Evolutionary conservation across 2,113 vertebrate genomes (phyloP).

Genomic region (Emydocephalus ijimae): DNA sequence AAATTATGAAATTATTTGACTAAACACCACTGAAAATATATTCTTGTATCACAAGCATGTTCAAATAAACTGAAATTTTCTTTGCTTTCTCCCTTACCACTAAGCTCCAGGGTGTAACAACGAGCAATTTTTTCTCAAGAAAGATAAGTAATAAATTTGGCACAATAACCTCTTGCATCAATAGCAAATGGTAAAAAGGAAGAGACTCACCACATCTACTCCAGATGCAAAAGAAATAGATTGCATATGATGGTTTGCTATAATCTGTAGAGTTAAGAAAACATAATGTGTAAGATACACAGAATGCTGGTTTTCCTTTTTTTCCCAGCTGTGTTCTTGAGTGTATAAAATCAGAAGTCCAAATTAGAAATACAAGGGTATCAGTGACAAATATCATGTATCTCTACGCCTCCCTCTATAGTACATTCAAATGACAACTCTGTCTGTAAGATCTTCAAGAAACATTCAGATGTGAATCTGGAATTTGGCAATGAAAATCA

Average conservation of each 20-base stretch:
- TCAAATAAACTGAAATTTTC: not conserved
- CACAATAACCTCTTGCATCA: conserved; percentile 4
- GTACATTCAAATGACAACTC: not conserved
- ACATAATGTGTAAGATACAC: not conserved
- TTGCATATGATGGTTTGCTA: conserved; percentile 99
- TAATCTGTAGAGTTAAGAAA: conserved; percentile 77
- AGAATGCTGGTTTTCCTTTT: not conserved
- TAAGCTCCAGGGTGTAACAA: not conserved
- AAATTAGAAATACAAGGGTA: not conserved
- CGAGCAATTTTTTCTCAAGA: not conserved
- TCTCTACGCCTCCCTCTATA: not conserved
- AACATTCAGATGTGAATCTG: not conserved
- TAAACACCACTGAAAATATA: not conserved
- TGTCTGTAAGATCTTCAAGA: not conserved
- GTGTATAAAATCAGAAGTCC: not conserved
- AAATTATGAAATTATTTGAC: not conserved
- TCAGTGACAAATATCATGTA: not conserved
- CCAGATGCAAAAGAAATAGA: conserved; percentile 98
- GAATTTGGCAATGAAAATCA: not conserved
- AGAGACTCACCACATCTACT: conserved; percentile 89
- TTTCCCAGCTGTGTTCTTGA: not conserved
- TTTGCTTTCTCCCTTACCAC: not conserved
- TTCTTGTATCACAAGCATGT: not conserved
- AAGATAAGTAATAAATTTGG: conserved; percentile 13
- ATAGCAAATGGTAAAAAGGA: not conserved